Percentiles rank a stretch among this genome's conserved stretches.
Conservation (phyloP, 1,140 invertebrate species). For the Cyphomyrmex costatus region DNA sequence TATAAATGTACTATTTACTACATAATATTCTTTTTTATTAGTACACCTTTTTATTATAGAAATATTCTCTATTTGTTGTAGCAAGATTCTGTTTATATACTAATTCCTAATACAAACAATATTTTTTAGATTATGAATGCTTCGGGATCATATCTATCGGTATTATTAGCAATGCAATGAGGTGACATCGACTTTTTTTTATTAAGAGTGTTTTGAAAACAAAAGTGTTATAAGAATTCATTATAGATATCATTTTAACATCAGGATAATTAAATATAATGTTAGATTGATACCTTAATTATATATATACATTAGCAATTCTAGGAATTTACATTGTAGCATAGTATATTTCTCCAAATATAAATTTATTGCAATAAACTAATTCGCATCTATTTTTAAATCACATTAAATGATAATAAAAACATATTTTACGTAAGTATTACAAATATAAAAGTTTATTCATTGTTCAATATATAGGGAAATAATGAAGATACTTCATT, state of each 20-base stretch:
- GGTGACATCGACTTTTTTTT: too few species aligned
- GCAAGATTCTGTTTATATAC: too few species aligned
- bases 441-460: not conserved
- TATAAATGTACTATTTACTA: not conserved
- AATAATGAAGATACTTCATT: too few species aligned
- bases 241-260: too few species aligned
- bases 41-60: too few species aligned
- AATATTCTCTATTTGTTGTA: too few species aligned
- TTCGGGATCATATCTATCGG: constrained; percentile 68
- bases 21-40: not conserved
- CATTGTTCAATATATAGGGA: too few species aligned
- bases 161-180: constrained; percentile 63
- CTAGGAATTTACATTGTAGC: not conserved
- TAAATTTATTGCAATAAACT: not conserved
- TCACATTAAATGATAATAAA: not conserved
- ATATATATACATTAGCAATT: not conserved
- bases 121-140: constrained; percentile 69
- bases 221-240: too few species aligned
- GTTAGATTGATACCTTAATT: too few species aligned
- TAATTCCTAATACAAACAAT: not conserved
- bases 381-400: not conserved
- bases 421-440: not conserved
- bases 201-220: too few species aligned
- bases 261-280: too few species aligned
- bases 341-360: constrained; percentile 3